Evolutionary conservation across 2,113 vertebrate genomes (phyloP).

Genomic region (Peromyscus leucopus): DNA sequence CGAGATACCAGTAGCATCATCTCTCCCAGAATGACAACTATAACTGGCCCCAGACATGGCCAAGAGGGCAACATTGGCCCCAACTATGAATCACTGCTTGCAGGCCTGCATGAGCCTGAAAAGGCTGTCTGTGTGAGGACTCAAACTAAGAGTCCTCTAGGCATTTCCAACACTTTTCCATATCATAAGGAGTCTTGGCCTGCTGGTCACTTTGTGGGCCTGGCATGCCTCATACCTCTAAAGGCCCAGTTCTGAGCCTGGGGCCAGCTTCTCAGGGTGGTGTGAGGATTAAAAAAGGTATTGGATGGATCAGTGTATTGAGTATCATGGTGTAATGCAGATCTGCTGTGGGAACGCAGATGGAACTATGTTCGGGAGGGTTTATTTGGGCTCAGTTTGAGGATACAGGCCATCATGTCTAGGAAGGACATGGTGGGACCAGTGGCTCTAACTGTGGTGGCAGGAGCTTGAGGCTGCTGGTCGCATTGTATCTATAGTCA

Average conservation of each 20-base stretch:
- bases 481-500: neutral
- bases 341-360: neutral
- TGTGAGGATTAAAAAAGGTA: neutral
- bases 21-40: neutral
- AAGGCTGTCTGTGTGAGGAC: neutral
- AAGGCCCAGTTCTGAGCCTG: neutral
- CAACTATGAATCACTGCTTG: neutral
- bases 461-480: neutral
- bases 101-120: neutral
- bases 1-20: neutral
- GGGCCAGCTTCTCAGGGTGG: neutral
- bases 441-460: neutral
- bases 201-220: neutral
- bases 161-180: neutral
- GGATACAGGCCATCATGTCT: too few relatives aligned
- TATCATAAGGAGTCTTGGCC: neutral
- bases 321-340: neutral
- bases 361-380: neutral
- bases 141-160: neutral
- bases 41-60: neutral
- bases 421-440: neutral
- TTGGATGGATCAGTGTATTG: neutral
- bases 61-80: neutral
- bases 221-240: neutral
- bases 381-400: neutral